A percentile compares a stretch with the other conserved stretches of the same genome.
Conservation (phyloP, 2,113 vertebrate species). For the Oryctolagus cuniculus region DNA sequence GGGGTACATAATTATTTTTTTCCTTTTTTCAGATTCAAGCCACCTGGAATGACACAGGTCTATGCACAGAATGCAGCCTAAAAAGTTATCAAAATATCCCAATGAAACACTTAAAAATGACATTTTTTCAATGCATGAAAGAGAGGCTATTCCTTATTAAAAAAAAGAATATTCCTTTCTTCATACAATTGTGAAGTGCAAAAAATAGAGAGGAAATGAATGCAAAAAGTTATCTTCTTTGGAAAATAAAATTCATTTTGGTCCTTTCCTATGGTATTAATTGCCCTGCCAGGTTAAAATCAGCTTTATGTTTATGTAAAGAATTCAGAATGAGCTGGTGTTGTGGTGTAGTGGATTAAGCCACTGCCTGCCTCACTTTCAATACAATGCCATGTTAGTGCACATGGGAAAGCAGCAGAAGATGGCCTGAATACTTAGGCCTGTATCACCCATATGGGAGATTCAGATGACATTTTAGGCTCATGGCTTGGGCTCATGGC, state of each 20-base stretch:
- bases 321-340: neutral
- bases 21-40: neutral
- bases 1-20: neutral
- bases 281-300: constrained; percentile 1
- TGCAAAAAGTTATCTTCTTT: constrained; percentile 28
- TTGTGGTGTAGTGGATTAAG: no score
- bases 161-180: constrained; percentile 28
- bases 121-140: constrained; percentile 52
- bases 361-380: no score
- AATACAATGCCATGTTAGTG: no score
- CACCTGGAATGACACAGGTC: constrained; percentile 18
- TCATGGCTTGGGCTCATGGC: no score
- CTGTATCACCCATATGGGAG: no score
- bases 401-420: no score
- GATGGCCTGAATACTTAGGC: no score
- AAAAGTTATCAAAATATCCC: constrained; percentile 53
- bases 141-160: neutral
- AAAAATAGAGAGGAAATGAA: constrained; percentile 25
- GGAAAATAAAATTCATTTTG: constrained; percentile 32
- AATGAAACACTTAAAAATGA: constrained; percentile 43
- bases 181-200: constrained; percentile 14
- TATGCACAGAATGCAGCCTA: neutral
- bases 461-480: no score
- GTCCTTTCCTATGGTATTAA: neutral
- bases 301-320: neutral